Evolutionary conservation across 2,888 invertebrate species (phyloP).

Genomic region (Ichneumoninae sp.): DNA sequence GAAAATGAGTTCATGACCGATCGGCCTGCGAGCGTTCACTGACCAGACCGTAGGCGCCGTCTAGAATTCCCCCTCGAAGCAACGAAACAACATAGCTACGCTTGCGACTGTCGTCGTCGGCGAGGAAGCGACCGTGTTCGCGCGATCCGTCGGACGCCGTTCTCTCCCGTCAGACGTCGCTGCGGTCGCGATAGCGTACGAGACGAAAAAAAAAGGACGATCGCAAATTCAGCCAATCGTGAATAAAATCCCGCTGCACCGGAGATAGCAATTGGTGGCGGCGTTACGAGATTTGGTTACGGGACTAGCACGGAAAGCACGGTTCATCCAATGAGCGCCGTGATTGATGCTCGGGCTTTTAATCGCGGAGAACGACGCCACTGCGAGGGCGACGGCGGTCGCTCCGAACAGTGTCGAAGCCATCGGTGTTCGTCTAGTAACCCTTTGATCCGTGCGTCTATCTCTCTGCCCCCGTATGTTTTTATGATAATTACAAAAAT

Average conservation of each 20-base stretch:
- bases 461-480: slow-evolving; percentile 18
- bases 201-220: slow-evolving; percentile 16
- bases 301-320: slow-evolving; percentile 20
- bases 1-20: background rate
- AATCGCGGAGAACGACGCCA: background rate
- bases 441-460: slow-evolving; percentile 50
- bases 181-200: background rate
- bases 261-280: slow-evolving; percentile 59
- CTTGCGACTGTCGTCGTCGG: background rate
- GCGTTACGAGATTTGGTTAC: slow-evolving; percentile 44
- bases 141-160: background rate
- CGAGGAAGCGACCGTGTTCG: background rate
- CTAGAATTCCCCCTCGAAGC: slow-evolving; percentile 3
- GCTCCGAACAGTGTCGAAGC: background rate
- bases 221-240: slow-evolving; percentile 52
- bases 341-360: slow-evolving; percentile 24
- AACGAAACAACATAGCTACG: slow-evolving; percentile 9
- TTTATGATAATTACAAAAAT: slow-evolving; percentile 52
- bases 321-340: slow-evolving; percentile 52
- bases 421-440: slow-evolving; percentile 13
- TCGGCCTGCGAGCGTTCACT: slow-evolving; percentile 17
- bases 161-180: background rate
- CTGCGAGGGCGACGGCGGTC: slow-evolving; percentile 2
- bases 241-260: slow-evolving; percentile 60
- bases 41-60: slow-evolving; percentile 15